These are phyloP conservation scores for Anthonomus grandis DNA, from an alignment of 1,140 invertebrate genomes.

Conservation along the genomic window DNA sequence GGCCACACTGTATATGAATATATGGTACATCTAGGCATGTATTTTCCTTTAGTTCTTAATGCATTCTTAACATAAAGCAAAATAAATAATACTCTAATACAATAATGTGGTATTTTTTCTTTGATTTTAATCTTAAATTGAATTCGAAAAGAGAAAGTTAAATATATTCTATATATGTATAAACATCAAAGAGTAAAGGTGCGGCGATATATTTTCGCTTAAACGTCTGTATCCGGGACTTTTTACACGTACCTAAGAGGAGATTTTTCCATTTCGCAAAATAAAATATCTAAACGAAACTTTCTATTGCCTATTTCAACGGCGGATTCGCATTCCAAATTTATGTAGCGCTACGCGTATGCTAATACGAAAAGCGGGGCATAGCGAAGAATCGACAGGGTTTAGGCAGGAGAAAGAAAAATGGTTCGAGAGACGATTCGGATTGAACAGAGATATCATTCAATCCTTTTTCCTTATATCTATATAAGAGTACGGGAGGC, in stretches of 20 bases:
- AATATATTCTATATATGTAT: too few relatives aligned
- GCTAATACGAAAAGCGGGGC: conserved; percentile 23
- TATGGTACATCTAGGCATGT: too few relatives aligned
- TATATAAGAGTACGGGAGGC: conserved; percentile 1
- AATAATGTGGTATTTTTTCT: too few relatives aligned
- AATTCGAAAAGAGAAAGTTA: too few relatives aligned
- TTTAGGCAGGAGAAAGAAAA: conserved; percentile 14
- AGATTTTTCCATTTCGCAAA: conserved; percentile 5
- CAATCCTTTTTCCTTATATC: conserved; percentile 18
- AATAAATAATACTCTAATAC: too few relatives aligned
- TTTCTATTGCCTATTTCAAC: conserved; percentile 26
- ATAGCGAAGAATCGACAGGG: conserved; percentile 19
- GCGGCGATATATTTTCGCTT: neutral
- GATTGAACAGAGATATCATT: conserved; percentile 21
- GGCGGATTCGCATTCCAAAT: conserved; percentile 19
- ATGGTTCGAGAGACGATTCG: conserved; percentile 15
- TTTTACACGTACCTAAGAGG: neutral
- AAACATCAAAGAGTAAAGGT: neutral
- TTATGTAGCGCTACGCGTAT: conserved; percentile 24
- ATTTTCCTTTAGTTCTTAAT: too few relatives aligned
- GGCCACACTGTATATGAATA: too few relatives aligned
- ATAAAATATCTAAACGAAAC: conserved; percentile 21
- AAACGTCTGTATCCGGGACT: neutral
- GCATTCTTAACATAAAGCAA: too few relatives aligned
- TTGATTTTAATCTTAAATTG: too few relatives aligned